A percentile compares a stretch with the other conserved stretches of the same genome.
Conservation (phyloP, 2,888 invertebrate species). For the Ernsta delagoae region DNA sequence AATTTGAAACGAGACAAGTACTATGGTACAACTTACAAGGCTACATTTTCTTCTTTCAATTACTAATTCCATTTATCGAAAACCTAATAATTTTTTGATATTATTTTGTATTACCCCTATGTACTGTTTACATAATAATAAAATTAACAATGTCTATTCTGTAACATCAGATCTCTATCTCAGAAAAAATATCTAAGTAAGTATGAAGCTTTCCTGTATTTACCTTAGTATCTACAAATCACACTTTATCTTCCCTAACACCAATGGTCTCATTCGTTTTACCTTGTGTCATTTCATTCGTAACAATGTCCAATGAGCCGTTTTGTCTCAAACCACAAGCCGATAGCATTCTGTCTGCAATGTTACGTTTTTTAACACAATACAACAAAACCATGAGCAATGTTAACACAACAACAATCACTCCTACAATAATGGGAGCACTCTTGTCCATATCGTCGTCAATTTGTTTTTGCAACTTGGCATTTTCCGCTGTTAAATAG, state of each 20-base stretch:
- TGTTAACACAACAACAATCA: conserved; percentile 64
- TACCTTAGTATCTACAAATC: conserved; percentile 24
- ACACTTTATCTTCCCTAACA: conserved; percentile 75
- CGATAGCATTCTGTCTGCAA: conserved; percentile 61
- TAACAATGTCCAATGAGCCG: conserved; percentile 75
- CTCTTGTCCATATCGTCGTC: conserved; percentile 68
- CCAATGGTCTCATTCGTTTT: conserved; percentile 65
- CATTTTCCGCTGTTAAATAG: conserved; percentile 51
- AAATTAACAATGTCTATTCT: too few relatives aligned
- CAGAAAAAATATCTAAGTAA: too few relatives aligned
- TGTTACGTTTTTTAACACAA: conserved; percentile 68
- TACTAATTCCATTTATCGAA: too few relatives aligned
- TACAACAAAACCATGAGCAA: conserved; percentile 69
- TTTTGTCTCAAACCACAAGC: conserved; percentile 73
- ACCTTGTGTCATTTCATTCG: conserved; percentile 63
- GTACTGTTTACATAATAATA: too few relatives aligned
- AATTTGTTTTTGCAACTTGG: conserved; percentile 51
- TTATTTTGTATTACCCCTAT: too few relatives aligned
- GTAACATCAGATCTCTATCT: too few relatives aligned
- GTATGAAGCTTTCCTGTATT: too few relatives aligned
- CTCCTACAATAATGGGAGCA: conserved; percentile 71
- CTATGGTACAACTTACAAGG: too few relatives aligned
- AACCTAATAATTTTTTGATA: too few relatives aligned
- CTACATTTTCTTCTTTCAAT: too few relatives aligned
- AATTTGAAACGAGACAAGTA: too few relatives aligned